Base-by-base conservation (phyloP, 2,113 vertebrate species). In the Tetraodon nigroviridis region DNA sequence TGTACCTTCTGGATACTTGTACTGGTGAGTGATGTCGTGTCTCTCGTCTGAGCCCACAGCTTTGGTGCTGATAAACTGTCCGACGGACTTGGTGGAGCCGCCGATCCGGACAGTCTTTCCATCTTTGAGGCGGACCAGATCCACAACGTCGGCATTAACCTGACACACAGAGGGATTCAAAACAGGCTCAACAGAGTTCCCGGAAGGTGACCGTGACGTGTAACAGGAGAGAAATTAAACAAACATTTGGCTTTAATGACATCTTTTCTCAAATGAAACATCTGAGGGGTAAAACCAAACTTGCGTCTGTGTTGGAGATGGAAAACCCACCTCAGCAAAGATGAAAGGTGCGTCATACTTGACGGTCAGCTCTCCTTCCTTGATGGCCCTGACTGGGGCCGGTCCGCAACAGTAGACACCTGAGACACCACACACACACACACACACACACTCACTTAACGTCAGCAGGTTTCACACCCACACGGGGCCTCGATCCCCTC, bases 321-420 rank as follows among this genome's bases (percentile, higher is more conserved):
- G 15, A 46, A 46, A 58, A 37, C 76, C 93, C 75, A 98, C 94
- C 89, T 97, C 94, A 0, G 95, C 94, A 1, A 93, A 97, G 50
- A 97, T 81, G 13, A 96, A 98, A 2, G 92, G 89, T 0, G 87
- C 77, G 0, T 97, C 95, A 0, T 93, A 95, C 71, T 92, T 92
- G 55, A 79, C 42, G 19, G 69, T 90, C 72, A 98, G 73, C 59
- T 95, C 89, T 0, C 94, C 95, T 57, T 94, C 90, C 71, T 89
- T 95, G 79, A 97, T 87, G 73, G 94, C 94, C 5, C 24, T 87
- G 15, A 97, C 82, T 0, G 95, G 85, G 13, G 91, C 90, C 0
- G 95, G 95, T 11, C 95, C 95, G 0, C 95, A 98, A 84, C 95
- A 95, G 85, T 67, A 93, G 0, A 91, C 86, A 8, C 91, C 95